A percentile compares a stretch with the other conserved stretches of the same genome.
Conservation (phyloP, 2,797 vertebrate species). For the Pteropus rufus region DNA sequence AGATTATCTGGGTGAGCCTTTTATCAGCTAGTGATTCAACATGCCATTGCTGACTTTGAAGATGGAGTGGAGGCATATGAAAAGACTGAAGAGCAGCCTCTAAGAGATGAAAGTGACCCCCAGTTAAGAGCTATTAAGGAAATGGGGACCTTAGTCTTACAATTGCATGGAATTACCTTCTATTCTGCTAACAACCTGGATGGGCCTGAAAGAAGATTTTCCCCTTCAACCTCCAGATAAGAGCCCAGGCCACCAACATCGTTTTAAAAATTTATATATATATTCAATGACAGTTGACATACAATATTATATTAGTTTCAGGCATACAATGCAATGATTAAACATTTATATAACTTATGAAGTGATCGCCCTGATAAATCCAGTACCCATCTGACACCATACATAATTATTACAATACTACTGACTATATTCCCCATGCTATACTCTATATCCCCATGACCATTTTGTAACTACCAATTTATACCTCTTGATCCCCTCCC, state of each 20-base stretch:
- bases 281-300: too few species aligned
- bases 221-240: not conserved
- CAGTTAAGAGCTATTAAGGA: not conserved
- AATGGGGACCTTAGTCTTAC: not conserved
- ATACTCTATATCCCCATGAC: too few species aligned
- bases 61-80: not conserved
- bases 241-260: not conserved
- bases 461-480: too few species aligned
- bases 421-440: too few species aligned
- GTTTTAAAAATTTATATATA: not conserved
- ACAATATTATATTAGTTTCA: too few species aligned
- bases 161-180: not conserved
- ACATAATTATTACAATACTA: too few species aligned
- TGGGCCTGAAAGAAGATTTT: not conserved
- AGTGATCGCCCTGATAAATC: too few species aligned
- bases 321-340: too few species aligned
- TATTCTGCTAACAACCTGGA: not conserved
- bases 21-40: not conserved
- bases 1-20: not conserved
- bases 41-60: not conserved
- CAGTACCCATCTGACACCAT: too few species aligned
- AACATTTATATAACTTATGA: too few species aligned
- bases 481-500: too few species aligned
- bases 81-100: not conserved
- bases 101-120: not conserved